phyloP scores from a whole-genome alignment of 2,888 invertebrate genomes.

The Agriopis aurantiaria region DNA sequence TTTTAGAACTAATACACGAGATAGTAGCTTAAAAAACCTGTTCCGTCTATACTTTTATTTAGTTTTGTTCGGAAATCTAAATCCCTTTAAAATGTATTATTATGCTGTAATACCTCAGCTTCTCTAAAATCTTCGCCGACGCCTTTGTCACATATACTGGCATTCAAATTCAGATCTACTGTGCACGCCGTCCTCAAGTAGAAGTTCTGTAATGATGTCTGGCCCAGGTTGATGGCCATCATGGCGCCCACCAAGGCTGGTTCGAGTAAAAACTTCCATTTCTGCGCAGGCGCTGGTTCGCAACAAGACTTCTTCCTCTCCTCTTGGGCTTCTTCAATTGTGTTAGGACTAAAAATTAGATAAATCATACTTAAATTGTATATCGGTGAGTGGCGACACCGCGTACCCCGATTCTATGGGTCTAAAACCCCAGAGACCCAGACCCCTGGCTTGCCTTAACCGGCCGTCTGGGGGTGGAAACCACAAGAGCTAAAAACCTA shows the following conservation, averaged over 20 bases:
- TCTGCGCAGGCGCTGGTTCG: constrained; percentile 47
- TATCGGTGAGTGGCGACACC: too few species aligned
- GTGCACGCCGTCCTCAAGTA: constrained; percentile 91
- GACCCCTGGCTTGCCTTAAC: too few species aligned
- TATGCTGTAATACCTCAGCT: constrained; percentile 59
- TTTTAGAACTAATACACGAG: too few species aligned
- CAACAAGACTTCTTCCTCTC: constrained; percentile 42
- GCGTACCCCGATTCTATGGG: too few species aligned
- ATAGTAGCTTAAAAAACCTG: too few species aligned
- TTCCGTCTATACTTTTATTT: too few species aligned
- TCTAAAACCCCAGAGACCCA: too few species aligned
- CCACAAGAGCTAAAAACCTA: too few species aligned
- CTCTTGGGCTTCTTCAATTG: constrained; percentile 42
- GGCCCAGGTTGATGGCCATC: constrained; percentile 84
- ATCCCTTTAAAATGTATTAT: too few species aligned
- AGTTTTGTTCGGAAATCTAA: too few species aligned
- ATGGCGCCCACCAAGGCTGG: constrained; percentile 91
- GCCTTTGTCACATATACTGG: constrained; percentile 87
- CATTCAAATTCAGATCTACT: constrained; percentile 88
- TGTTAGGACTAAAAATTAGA: constrained; percentile 48
- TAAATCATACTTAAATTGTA: background rate
- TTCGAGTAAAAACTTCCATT: constrained; percentile 87
- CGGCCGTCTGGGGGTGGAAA: too few species aligned
- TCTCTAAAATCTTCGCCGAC: constrained; percentile 72
- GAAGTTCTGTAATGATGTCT: constrained; percentile 91